phyloP scores from a whole-genome alignment of 2,888 invertebrate genomes.

The Sinotaia quadrata region DNA sequence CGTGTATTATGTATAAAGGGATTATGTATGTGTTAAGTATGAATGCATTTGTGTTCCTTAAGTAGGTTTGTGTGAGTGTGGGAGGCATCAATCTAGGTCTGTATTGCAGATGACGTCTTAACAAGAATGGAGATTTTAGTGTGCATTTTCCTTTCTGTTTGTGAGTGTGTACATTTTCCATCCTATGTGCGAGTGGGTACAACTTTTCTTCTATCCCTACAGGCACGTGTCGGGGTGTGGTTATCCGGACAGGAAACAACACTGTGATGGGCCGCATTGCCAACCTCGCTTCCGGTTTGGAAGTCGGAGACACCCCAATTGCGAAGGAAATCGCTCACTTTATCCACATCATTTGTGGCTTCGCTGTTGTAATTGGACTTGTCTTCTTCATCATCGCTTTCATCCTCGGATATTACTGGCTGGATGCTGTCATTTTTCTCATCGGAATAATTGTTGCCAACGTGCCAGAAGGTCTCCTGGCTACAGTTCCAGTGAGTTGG shows the following conservation, averaged over 20 bases:
- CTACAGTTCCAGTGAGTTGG: slow-evolving; percentile 91
- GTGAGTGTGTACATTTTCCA: too few relatives aligned
- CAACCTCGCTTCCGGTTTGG: slow-evolving; percentile 72
- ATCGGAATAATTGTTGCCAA: slow-evolving; percentile 99
- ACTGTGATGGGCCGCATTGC: slow-evolving; percentile 74
- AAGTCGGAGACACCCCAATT: slow-evolving; percentile 89
- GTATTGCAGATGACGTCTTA: too few relatives aligned
- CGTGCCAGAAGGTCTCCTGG: slow-evolving; percentile 98
- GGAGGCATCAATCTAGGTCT: too few relatives aligned
- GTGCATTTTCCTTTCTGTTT: too few relatives aligned
- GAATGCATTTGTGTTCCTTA: too few relatives aligned
- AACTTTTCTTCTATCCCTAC: too few relatives aligned
- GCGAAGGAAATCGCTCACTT: slow-evolving; percentile 99
- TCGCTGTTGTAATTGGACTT: slow-evolving; percentile 83
- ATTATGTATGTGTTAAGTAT: too few relatives aligned
- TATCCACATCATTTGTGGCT: slow-evolving; percentile 97
- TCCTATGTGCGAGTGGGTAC: too few relatives aligned
- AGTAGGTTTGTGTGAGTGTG: too few relatives aligned
- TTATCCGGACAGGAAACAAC: slow-evolving; percentile 69
- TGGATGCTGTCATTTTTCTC: slow-evolving; percentile 97
- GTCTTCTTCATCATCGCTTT: slow-evolving; percentile 99
- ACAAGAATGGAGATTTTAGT: too few relatives aligned
- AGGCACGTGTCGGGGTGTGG: slow-evolving; percentile 70
- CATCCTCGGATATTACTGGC: slow-evolving; percentile 96
- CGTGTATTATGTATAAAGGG: too few relatives aligned